Percentiles rank a stretch among this genome's conserved stretches.
Conservation (phyloP, 2,888 invertebrate genomes). For the Drepanosiphum platanoidis region DNA sequence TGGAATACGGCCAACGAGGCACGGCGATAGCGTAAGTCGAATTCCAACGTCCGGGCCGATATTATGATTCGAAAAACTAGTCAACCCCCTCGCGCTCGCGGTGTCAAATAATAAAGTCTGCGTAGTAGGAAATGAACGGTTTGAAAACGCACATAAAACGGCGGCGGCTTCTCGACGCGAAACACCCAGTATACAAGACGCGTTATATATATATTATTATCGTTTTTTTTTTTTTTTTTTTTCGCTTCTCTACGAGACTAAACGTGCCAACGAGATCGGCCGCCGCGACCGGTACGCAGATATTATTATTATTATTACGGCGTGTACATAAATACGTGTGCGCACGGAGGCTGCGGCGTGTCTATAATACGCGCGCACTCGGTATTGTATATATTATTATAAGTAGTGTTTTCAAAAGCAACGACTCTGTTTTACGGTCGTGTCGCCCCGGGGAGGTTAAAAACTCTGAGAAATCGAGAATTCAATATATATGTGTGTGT, state of each 20-base stretch:
- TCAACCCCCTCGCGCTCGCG: no score
- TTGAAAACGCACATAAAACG: neutral
- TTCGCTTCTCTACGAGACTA: neutral
- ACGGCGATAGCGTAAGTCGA: no score
- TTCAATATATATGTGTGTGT: no score
- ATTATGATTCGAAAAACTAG: no score
- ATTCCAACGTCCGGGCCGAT: no score
- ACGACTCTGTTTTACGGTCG: conserved; percentile 21
- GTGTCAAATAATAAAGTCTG: no score
- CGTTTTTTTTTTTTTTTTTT: neutral
- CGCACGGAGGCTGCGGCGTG: neutral
- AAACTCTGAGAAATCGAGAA: conserved; percentile 1
- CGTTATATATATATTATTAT: conserved; percentile 5
- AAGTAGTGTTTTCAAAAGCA: conserved; percentile 11
- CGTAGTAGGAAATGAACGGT: no score
- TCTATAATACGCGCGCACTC: neutral
- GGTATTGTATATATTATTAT: neutral
- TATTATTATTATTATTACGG: no score
- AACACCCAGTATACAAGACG: neutral
- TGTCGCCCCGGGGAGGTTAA: conserved; percentile 36
- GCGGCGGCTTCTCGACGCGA: neutral
- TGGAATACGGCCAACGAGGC: no score
- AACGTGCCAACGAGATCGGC: neutral
- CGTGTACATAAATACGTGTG: neutral
- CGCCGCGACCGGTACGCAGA: neutral